Base-by-base conservation (phyloP, 2,113 vertebrate genomes). In the Erythrocercus mccallii region DNA sequence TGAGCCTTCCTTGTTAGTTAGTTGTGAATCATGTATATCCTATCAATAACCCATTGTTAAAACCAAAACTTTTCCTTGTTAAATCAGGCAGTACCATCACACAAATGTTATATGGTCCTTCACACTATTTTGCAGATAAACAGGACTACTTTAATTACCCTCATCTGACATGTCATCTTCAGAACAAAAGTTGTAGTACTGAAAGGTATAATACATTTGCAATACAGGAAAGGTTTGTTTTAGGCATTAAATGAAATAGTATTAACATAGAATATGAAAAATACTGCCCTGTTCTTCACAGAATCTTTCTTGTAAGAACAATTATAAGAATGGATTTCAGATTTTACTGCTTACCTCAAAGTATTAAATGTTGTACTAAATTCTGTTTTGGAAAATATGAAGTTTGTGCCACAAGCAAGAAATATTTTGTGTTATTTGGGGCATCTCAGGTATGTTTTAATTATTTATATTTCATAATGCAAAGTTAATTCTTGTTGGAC, bases 111-210 rank as follows among this genome's bases (percentile, higher is more conserved):
- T 56, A 88, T 13, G 35, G 31, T 48, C 18, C 17, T 92, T 88
- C 80, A 84, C 13, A n/a, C 62, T 95, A 86, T 90, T 90, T 88
- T 96, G 76, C 44, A 78, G 53, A 81, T 64, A 93, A 95, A 92
- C 33, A 91, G 87, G 66, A 72, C 15, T 61, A 47, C 31, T 79
- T 96, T 92, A 92, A 90, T 81, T 84, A 69, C 16, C 28, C 27
- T 13, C 12, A 62, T 74, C 47, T 88, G 60, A 79, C 44, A 77
- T 33, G 15, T 11, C 56, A 47, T 61, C 42, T 91, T 50, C 54
- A 95, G 62, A 88, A 88, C 38, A 76, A 35, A 94, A 90, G 27
- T 9, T 58, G 68, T 27, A 65, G n/a, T 64, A 77, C 30, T 68
- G 71, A 60, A 81, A 96, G 38, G 25, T 60, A 44, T 38, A 93